Base-by-base conservation (phyloP, 2,797 vertebrate species). In the Falco columbarius region DNA sequence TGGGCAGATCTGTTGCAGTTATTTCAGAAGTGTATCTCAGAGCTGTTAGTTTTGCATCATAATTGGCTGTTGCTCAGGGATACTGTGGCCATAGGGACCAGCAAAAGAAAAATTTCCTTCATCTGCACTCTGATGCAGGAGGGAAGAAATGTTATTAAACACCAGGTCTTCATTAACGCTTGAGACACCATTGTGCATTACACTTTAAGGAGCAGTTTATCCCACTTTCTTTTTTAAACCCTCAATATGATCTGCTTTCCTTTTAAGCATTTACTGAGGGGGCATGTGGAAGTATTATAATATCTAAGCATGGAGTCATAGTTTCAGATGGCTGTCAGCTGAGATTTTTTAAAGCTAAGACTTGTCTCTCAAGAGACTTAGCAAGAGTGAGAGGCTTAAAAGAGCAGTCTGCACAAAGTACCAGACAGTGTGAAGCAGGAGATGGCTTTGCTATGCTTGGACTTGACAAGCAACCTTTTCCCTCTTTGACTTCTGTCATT, bases 401-500 rank as follows among this genome's bases (percentile, higher is more conserved):
- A 93, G 94, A 91, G n/a, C 36, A 83, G 7, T 18, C 56, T 79
- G 51, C 68, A 81, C 12, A 42, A 93, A 83, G 32, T 49, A 83
- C 36, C 26, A 82, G 54, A 10, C 51, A 79, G 44, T 1, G 1
- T 51, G 52, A 44, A 89, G 46, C 18, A 32, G 76, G 38, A 86
- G 61, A 81, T 1, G 0, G 40, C 29, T 73, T 63, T 30, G 40
- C 67, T 86, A 16, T 42, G 49, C 30, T 91, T 86, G 76, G 62
- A 67, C 55, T 70, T 86, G 80, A 84, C 88, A 84, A 90, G 70
- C 36, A 96, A 88, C 85, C 30, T 93, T 91, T 90, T 94, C 58
- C 75, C 46, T 89, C 82, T 83, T 90, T 81, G 62, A 56, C 30
- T 89, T 90, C 76, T 86, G 47, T 89, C 93, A 86, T 93, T 97